Percentiles rank a stretch among this genome's conserved stretches.
Evolutionary conservation across 2,797 vertebrate species (phyloP).

Genomic region (Gymnodraco acuticeps): DNA sequence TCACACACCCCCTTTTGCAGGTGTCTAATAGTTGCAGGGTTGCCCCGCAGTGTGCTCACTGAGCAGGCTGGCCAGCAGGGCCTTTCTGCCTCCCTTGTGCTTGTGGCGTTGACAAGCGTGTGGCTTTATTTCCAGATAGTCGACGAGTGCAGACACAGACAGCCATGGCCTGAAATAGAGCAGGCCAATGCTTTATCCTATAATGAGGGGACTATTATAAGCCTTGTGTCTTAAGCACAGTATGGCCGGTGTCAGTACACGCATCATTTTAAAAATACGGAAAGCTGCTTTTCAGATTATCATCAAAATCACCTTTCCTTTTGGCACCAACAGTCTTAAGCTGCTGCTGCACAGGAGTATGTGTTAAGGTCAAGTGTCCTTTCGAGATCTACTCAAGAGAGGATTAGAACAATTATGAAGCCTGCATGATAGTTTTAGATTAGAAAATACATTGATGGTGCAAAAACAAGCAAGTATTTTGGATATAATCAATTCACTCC

Average conservation of each 20-base stretch:
- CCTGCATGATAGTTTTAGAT: constrained; percentile 24
- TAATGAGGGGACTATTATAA: constrained; percentile 81
- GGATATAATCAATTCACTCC: constrained; percentile 45
- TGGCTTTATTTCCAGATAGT: constrained; percentile 79
- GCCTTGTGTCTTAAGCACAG: constrained; percentile 74
- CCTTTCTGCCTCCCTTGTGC: constrained; percentile 55
- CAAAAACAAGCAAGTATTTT: constrained; percentile 30
- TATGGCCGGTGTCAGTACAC: constrained; percentile 50
- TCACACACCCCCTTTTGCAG: constrained; percentile 59
- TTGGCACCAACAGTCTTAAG: constrained; percentile 47
- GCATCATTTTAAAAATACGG: constrained; percentile 68
- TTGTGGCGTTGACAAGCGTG: constrained; percentile 72
- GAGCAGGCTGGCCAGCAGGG: constrained; percentile 52
- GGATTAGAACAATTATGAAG: constrained; percentile 14
- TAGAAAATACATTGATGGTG: constrained; percentile 4
- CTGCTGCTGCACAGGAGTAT: constrained; percentile 37
- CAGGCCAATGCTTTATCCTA: constrained; percentile 77
- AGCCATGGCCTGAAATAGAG: constrained; percentile 80
- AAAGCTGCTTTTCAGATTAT: constrained; percentile 82
- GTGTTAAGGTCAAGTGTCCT: constrained; percentile 50
- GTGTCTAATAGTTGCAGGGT: constrained; percentile 67
- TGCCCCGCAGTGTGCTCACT: constrained; percentile 44
- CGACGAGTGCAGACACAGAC: constrained; percentile 71
- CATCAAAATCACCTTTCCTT: constrained; percentile 68
- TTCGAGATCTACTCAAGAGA: constrained; percentile 22